phyloP scores from a whole-genome alignment of 2,113 vertebrate genomes.

The Rattus norvegicus region GRCr8 NC_086036.1:82399001-82399500 shows the following conservation, averaged over 20 bases:
- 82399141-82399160: too few relatives aligned
- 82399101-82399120: background rate
- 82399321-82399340: background rate
- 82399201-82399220: background rate
- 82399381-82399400: background rate
- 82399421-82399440: background rate
- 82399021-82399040: background rate
- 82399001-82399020: background rate
- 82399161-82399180: background rate
- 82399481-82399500: background rate
- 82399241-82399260: background rate
- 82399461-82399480: background rate
- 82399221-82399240: rapidly evolving
- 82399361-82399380: too few relatives aligned
- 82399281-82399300: background rate
- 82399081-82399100: background rate
- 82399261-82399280: background rate
- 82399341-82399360: background rate
- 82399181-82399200: too few relatives aligned
- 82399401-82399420: background rate
- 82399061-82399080: background rate
- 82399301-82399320: background rate
- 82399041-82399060: background rate
- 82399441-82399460: background rate
- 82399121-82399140: background rate